These are phyloP conservation scores for Argyra leucocephala DNA, from an alignment of 2,888 invertebrate species.

Conservation along the genomic window DNA sequence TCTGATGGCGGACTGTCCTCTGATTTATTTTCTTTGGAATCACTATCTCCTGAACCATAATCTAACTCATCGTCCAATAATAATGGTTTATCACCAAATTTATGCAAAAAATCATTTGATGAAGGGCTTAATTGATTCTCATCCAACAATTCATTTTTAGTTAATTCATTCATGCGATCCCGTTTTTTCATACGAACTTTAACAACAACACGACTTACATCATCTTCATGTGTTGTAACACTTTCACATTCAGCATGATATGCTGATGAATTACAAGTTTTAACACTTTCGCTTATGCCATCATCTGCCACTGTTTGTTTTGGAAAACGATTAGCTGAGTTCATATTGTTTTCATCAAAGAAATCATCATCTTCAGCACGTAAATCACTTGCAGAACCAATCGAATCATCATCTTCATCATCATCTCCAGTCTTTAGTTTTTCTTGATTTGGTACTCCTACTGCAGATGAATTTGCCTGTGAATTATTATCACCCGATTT, in stretches of 20 bases:
- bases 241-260: slow-evolving; percentile 66
- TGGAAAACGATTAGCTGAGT: slow-evolving; percentile 33
- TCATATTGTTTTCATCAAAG: slow-evolving; percentile 42
- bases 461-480: slow-evolving; percentile 20
- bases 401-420: slow-evolving; percentile 56
- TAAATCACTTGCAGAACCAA: slow-evolving; percentile 63
- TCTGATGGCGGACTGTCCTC: slow-evolving; percentile 27
- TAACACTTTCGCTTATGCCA: slow-evolving; percentile 53
- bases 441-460: slow-evolving; percentile 22
- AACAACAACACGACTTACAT: slow-evolving; percentile 47
- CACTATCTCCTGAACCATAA: slow-evolving; percentile 46
- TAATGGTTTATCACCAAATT: slow-evolving; percentile 65
- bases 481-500: slow-evolving; percentile 23
- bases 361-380: slow-evolving; percentile 48
- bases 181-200: slow-evolving; percentile 46
- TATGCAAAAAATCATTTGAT: slow-evolving; percentile 56
- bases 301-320: slow-evolving; percentile 43
- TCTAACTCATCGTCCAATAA: slow-evolving; percentile 70
- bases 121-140: slow-evolving; percentile 48
- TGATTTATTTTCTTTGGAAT: slow-evolving; percentile 30
- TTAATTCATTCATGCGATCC: slow-evolving; percentile 33
- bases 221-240: slow-evolving; percentile 54
- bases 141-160: slow-evolving; percentile 25
- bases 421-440: slow-evolving; percentile 32
- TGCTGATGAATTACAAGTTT: slow-evolving; percentile 59